These are phyloP conservation scores for Galerucella nymphaeae DNA, from an alignment of 2,888 invertebrate genomes.

Conservation along the genomic window DNA sequence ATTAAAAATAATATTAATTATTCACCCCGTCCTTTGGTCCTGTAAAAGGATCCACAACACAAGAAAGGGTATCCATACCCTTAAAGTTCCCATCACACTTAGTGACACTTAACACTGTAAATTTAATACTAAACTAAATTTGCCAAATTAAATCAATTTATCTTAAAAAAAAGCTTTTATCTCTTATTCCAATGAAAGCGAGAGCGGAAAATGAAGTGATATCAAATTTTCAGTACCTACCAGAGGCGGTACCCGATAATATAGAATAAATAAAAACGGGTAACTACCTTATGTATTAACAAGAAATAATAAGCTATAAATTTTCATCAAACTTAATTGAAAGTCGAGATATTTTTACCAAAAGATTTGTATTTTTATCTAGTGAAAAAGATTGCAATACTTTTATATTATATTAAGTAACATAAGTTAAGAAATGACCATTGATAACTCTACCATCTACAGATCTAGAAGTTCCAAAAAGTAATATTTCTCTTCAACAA, in stretches of 20 bases:
- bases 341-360: no score
- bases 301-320: no score
- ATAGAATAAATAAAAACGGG: no score
- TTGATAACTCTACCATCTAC: no score
- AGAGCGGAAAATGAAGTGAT: constrained; percentile 20
- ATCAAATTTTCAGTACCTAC: constrained; percentile 14
- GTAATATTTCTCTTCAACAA: no score
- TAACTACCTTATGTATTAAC: no score
- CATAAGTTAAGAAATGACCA: no score
- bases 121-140: constrained; percentile 28
- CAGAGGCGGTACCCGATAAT: neutral
- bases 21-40: constrained; percentile 23
- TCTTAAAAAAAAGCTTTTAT: constrained; percentile 22
- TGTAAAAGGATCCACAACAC: constrained; percentile 18
- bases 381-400: no score
- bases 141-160: constrained; percentile 25
- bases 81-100: constrained; percentile 24
- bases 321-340: no score
- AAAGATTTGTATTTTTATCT: no score
- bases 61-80: constrained; percentile 18
- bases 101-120: constrained; percentile 19
- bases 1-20: neutral
- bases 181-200: constrained; percentile 22
- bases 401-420: no score
- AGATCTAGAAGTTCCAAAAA: no score